Conservation (phyloP, 2,888 invertebrate genomes). For the Dasysyrphus tricinctus region DNA sequence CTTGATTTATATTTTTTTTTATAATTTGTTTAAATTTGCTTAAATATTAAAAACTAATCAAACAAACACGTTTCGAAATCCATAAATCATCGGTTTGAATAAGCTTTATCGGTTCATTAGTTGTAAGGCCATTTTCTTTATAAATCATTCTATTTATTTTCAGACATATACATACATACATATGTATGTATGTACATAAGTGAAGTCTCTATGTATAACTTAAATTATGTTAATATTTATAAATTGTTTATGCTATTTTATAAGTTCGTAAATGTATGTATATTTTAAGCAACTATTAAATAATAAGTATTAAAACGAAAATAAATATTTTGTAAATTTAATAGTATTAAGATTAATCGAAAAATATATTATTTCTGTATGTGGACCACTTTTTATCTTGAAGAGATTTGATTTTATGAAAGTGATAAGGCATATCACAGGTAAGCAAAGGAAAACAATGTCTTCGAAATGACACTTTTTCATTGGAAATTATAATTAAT, state of each 20-base stretch:
- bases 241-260: neutral
- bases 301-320: neutral
- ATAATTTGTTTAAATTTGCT: slow-evolving; percentile 38
- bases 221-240: neutral
- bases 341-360: neutral
- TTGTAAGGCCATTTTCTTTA: slow-evolving; percentile 15
- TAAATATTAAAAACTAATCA: slow-evolving; percentile 30
- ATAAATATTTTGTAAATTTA: slow-evolving; percentile 14
- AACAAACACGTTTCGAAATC: slow-evolving; percentile 54
- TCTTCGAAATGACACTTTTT: too few relatives aligned
- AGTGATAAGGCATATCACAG: neutral
- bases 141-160: slow-evolving; percentile 18
- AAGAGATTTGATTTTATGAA: neutral
- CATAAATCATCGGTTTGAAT: slow-evolving; percentile 20
- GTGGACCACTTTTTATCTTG: neutral
- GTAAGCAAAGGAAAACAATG: neutral
- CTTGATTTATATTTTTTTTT: slow-evolving; percentile 56
- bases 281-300: slow-evolving; percentile 8
- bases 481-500: too few relatives aligned
- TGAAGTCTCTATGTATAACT: neutral
- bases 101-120: slow-evolving; percentile 3
- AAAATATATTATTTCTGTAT: neutral
- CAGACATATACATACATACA: neutral
- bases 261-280: neutral
- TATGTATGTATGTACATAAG: neutral